phyloP scores from a whole-genome alignment of 2,113 vertebrate genomes.

The Hyperoodon ampullatus region DNA sequence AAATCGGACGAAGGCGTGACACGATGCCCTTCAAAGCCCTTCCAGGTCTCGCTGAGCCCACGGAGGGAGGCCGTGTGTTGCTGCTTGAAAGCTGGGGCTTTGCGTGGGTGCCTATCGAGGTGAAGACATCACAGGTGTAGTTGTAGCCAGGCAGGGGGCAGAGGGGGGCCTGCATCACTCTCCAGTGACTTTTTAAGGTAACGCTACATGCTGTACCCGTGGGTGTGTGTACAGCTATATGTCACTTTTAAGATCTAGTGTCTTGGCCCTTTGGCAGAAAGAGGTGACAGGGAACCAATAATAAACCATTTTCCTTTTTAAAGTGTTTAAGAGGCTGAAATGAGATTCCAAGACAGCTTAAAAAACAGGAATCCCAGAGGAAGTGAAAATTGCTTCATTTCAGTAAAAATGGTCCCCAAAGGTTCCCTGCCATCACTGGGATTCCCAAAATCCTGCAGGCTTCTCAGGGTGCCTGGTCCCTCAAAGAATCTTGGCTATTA shows the following conservation, averaged over 20 bases:
- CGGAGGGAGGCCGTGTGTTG: not conserved
- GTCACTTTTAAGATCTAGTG: not conserved
- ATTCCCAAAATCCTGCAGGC: not conserved
- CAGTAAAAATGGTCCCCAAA: not conserved
- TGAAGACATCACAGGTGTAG: not conserved
- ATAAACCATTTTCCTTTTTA: constrained; percentile 10
- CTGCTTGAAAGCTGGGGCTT: not conserved
- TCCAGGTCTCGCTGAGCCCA: not conserved
- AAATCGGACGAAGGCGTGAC: not conserved
- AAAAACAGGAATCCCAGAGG: not conserved
- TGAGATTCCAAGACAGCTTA: not conserved
- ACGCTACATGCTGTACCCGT: accelerated
- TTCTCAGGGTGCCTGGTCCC: not conserved
- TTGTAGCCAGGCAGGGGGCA: not conserved
- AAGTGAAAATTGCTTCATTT: constrained; percentile 3
- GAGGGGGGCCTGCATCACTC: not conserved
- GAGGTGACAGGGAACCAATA: not conserved
- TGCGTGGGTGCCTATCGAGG: too few species aligned
- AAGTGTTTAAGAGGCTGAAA: not conserved
- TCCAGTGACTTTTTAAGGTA: not conserved
- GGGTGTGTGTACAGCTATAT: not conserved
- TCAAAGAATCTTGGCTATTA: too few species aligned
- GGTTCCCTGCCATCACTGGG: not conserved
- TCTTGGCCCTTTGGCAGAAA: not conserved
- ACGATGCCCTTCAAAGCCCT: not conserved